A percentile compares a stretch with the other conserved stretches of the same genome.
Conservation (phyloP, 2,888 invertebrate genomes). For the Lithophane leautieri region DNA sequence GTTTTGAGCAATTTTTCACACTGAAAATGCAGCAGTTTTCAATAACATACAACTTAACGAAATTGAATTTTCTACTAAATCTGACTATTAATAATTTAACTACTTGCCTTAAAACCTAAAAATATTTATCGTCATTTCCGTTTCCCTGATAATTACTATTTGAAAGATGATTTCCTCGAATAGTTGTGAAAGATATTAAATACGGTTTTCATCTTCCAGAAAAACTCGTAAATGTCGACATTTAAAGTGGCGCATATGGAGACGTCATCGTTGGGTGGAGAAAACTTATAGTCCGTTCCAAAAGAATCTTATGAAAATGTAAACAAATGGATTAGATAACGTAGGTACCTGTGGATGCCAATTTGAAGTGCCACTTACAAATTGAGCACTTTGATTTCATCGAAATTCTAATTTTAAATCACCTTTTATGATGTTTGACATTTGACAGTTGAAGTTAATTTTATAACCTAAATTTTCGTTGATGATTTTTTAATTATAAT, state of each 20-base stretch:
- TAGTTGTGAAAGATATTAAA: constrained; percentile 11
- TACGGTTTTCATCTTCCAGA: constrained; percentile 11
- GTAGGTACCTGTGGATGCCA: no score
- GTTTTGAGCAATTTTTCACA: not conserved
- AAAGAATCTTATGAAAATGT: not conserved
- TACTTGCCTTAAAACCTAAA: not conserved
- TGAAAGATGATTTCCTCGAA: not conserved
- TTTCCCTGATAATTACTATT: constrained; percentile 23
- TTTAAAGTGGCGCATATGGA: constrained; percentile 37
- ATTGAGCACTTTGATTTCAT: not conserved
- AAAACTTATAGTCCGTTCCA: not conserved
- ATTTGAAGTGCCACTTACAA: not conserved
- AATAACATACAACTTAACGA: not conserved
- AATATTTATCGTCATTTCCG: constrained; percentile 5
- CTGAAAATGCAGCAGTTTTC: not conserved
- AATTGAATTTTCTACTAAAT: not conserved
- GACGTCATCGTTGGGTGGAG: not conserved
- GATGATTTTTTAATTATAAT: not conserved
- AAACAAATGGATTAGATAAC: not conserved
- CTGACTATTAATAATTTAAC: not conserved
- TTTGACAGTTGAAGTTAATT: not conserved
- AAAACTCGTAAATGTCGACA: constrained; percentile 45
- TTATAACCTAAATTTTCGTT: not conserved
- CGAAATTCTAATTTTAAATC: not conserved
- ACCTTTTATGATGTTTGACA: not conserved